Evolutionary conservation across 2,113 vertebrate species (phyloP), one percentile per base, ranked within the genome.

Genomic region (Jacana jacana): DNA sequence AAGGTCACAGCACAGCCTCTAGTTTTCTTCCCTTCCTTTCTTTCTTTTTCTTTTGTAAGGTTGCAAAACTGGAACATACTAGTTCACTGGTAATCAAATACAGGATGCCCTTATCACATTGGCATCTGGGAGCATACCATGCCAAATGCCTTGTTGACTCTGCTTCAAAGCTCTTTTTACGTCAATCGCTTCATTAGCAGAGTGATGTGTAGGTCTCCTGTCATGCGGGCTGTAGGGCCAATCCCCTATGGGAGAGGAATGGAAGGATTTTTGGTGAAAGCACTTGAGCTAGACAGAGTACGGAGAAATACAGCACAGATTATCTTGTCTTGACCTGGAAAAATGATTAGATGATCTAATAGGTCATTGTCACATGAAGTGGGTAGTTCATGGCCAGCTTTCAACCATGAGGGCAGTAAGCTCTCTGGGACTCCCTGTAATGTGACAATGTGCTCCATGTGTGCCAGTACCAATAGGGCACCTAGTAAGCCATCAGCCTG

Each of bases 51-150:
- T 78, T 60, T 54, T 35, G 28, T 61, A 49, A 85, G 66, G 44
- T 57, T 77, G 63, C 66, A 89, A 83, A 93, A 92, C 79, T 92
- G 83, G 91, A 88, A 90, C 75, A 33, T 55, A 72, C 28, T 81
- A 88, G 89, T 65, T 95, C 72, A 70, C 61, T 76, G 39, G 54
- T 86, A 94, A 91, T 95, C 66, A 95, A 77, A 93, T 93, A 92
- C 76, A 96, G 92, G 95, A 88, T 97, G 93, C 63, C 76, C 76
- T 95, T 95, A 94, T 97, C 91, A 10, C 57, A 81, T 18, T 78
- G 95, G 93, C 93, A 95, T 95, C 81, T 86, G 88, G 51, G 44
- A 81, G 84, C 66, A 64, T 22, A 48, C 54, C 65, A 35, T 77
- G 86, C 88, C 93, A 96, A 95, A 90, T 77, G 57, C 88, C 64